phyloP scores from a whole-genome alignment of 2,113 vertebrate genomes.

The Entomyzon cyanotis region DNA sequence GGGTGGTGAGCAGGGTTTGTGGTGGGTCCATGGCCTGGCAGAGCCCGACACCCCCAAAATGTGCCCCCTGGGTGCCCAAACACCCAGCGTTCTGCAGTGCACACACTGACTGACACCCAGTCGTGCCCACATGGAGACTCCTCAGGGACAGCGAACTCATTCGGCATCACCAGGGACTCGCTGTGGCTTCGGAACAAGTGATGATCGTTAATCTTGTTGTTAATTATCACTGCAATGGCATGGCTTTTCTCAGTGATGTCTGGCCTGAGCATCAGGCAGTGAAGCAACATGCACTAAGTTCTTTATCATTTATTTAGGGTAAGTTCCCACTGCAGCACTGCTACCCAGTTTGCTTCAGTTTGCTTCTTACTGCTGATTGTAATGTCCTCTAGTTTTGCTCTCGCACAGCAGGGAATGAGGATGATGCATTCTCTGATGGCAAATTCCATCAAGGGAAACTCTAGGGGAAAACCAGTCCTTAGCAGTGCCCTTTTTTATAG shows the following conservation, averaged over 20 bases:
- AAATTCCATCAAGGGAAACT: neutral
- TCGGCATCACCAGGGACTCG: neutral
- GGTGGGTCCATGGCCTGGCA: rapidly evolving
- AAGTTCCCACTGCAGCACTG: neutral
- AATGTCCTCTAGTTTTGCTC: neutral
- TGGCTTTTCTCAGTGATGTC: neutral
- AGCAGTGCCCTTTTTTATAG: rapidly evolving
- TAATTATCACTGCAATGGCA: neutral
- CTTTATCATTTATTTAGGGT: neutral
- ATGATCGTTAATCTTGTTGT: neutral
- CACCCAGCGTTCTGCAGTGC: rapidly evolving
- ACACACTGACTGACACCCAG: neutral
- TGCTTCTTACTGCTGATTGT: neutral
- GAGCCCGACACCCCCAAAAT: neutral
- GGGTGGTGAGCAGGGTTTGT: rapidly evolving
- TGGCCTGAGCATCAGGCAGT: neutral
- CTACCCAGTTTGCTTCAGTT: neutral
- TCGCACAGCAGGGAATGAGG: neutral
- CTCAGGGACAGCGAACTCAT: rapidly evolving
- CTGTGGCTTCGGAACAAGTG: neutral
- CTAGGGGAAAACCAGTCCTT: neutral
- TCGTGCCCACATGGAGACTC: rapidly evolving
- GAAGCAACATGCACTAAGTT: neutral
- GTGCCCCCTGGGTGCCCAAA: neutral
- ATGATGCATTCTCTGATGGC: rapidly evolving